Conservation (phyloP, 2,888 invertebrate species). For the Hofmannophila pseudospretella region DNA sequence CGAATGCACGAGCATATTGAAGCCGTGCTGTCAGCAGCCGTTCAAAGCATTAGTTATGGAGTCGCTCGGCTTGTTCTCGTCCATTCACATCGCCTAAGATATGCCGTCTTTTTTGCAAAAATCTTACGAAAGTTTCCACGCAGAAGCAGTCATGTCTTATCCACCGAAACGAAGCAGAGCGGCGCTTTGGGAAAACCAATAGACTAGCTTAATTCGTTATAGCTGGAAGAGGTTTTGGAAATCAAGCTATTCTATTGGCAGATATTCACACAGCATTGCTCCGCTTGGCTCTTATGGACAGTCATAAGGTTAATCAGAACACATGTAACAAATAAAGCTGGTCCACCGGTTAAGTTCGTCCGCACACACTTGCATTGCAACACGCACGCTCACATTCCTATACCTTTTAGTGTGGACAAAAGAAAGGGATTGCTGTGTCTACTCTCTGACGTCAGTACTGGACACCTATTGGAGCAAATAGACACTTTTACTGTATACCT, state of each 20-base stretch:
- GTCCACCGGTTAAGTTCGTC: conserved; percentile 33
- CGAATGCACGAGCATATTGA: conserved; percentile 40
- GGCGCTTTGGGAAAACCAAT: too few relatives aligned
- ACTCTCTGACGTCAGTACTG: conserved; percentile 76
- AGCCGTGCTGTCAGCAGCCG: conserved; percentile 59
- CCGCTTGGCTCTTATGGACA: too few relatives aligned
- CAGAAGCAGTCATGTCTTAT: not conserved
- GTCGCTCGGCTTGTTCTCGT: conserved; percentile 33
- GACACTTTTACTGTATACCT: conserved; percentile 48
- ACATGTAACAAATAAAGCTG: conserved; percentile 32
- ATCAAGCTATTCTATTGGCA: too few relatives aligned
- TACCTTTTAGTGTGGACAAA: conserved; percentile 74
- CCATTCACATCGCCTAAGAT: conserved; percentile 14
- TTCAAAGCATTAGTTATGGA: conserved; percentile 61
- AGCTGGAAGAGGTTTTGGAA: too few relatives aligned
- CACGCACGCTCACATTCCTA: conserved; percentile 72
- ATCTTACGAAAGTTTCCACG: conserved; percentile 4
- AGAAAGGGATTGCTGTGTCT: conserved; percentile 73
- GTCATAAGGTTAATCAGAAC: conserved; percentile 1
- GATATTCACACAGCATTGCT: too few relatives aligned
- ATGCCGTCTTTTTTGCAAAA: conserved; percentile 1
- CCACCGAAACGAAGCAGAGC: too few relatives aligned
- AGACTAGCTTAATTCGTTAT: too few relatives aligned
- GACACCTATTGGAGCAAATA: conserved; percentile 73
- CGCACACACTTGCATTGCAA: conserved; percentile 63